A percentile compares a stretch with the other conserved stretches of the same genome.
phyloP scores from a whole-genome alignment of 2,888 invertebrate species.

The Tridacna crocea region DNA sequence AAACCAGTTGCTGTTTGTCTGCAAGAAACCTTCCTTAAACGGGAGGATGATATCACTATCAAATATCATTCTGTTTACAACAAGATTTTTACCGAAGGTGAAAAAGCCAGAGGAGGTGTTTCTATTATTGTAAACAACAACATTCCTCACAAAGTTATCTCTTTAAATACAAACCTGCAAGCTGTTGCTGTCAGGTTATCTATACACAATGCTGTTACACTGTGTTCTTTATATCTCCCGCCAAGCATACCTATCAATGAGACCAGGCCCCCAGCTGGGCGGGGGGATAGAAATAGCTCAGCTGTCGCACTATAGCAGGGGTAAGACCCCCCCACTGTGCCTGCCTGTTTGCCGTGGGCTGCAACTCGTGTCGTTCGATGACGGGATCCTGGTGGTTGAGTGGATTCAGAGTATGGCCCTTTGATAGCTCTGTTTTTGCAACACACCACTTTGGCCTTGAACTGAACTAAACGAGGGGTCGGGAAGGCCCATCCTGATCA shows the following conservation, averaged over 20 bases:
- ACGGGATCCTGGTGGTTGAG: too few relatives aligned
- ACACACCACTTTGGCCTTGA: too few relatives aligned
- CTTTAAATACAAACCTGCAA: neutral
- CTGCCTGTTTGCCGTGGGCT: too few relatives aligned
- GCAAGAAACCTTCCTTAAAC: neutral
- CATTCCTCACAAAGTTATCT: neutral
- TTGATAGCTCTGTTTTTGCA: too few relatives aligned
- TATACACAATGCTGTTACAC: neutral
- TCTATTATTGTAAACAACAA: neutral
- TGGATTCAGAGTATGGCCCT: too few relatives aligned
- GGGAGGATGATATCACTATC: neutral
- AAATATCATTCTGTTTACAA: neutral
- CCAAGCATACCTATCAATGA: neutral
- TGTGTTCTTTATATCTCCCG: neutral
- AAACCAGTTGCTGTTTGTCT: slow-evolving; percentile 7
- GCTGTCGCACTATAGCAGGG: too few relatives aligned
- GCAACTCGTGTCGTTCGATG: too few relatives aligned
- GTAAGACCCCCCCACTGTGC: too few relatives aligned
- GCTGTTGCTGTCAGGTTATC: neutral
- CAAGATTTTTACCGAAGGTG: neutral
- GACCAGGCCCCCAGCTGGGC: too few relatives aligned
- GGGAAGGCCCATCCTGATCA: too few relatives aligned
- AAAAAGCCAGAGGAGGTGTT: neutral
- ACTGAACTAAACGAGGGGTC: too few relatives aligned
- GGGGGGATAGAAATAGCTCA: too few relatives aligned